Conservation (phyloP, 1,140 invertebrate genomes). For the Ceratina calcarata region DNA sequence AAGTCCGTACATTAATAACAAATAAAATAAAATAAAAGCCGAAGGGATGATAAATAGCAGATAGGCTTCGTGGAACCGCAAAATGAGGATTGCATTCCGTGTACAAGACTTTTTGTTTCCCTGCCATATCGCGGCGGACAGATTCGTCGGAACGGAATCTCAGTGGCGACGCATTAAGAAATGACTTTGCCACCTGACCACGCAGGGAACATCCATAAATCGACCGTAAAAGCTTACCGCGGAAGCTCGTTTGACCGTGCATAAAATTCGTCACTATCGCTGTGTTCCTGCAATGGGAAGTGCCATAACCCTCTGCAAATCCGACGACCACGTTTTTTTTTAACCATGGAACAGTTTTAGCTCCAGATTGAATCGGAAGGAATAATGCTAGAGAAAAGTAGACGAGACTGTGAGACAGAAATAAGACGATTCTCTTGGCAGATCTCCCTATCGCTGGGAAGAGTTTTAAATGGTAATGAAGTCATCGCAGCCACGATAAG, state of each 20-base stretch:
- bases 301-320: not conserved
- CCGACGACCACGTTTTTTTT: too few species aligned
- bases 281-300: slow-evolving; percentile 7
- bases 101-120: not conserved
- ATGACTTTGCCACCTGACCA: slow-evolving; percentile 60
- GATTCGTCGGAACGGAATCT: slow-evolving; percentile 40
- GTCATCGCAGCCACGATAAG: slow-evolving; percentile 40
- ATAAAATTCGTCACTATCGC: slow-evolving; percentile 40
- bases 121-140: not conserved
- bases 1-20: too few species aligned
- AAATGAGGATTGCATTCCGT: not conserved
- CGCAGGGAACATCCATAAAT: slow-evolving; percentile 48
- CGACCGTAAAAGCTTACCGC: slow-evolving; percentile 40
- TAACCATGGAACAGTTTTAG: too few species aligned
- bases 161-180: slow-evolving; percentile 32
- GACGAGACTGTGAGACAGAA: too few species aligned
- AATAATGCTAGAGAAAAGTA: too few species aligned
- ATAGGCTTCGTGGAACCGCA: slow-evolving; percentile 49
- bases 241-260: slow-evolving; percentile 46
- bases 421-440: too few species aligned
- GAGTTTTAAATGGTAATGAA: slow-evolving; percentile 42
- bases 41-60: slow-evolving; percentile 27
- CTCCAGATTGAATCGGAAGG: too few species aligned
- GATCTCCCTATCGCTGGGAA: not conserved
- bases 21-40: not conserved